Evolutionary conservation across 92 coral and sea anemone species (phyloP), one percentile per base, ranked within the genome.

Genomic region (Parazoanthus darwini): DNA sequence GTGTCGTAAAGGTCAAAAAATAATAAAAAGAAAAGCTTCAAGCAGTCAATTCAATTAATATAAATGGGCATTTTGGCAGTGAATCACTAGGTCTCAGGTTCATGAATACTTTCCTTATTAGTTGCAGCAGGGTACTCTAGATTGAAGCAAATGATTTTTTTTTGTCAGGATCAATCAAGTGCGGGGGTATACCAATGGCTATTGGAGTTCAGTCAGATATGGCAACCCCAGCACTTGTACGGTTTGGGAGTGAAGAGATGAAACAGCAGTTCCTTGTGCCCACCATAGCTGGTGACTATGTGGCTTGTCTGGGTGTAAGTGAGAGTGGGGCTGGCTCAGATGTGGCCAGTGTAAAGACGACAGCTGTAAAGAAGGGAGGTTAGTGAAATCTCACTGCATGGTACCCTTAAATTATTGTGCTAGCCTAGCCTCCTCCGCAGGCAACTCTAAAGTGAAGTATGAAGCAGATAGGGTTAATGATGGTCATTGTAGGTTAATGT

Each of bases 291-390:
- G 99, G 99, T 77, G 99, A 97, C 91, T 90, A 89, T 89, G 99
- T 97, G 82, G 96, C 97, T 54, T 97, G 99, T 74, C 93, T 97
- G 79, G 99, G 99, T 56, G 99, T 97, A 65, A 97, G 99, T 90
- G 99, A 97, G 89, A 66, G 92, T 58, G 99, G 99, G 37, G 96
- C 98, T 67, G 99, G 99, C 11, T 97, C 99, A 39, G 99, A 97
- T 94, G 99, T 97, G 80, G 99, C 99, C 54, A 97, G 96, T 74
- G 92, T 97, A 36, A 95, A 94, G 76, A 97, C 99, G 37, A 94
- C 94, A 82, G 99, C 99, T 81, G 93, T 94, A 29, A 97, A 97
- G 78, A 94, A 97, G 90, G 98, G 96, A 95, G 98, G 99, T 95
- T 76, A 29, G 81, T 71, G 78, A 16, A 18, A 63, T 23, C 70